phyloP scores from a whole-genome alignment of 2,113 vertebrate genomes.

The cattle (Bos taurus) region ARS-UCD2.0 NC_037329.1:38846501-38847000 shows the following conservation, averaged over 20 bases:
- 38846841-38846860: background rate
- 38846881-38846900: background rate
- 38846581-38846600: constrained; percentile 65
- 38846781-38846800: background rate
- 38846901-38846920: background rate
- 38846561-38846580: constrained; percentile 41
- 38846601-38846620: constrained; percentile 58
- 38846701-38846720: background rate
- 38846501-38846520: background rate
- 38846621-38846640: constrained; percentile 16
- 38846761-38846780: background rate
- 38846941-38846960: background rate
- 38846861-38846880: background rate
- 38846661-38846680: background rate
- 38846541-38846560: constrained; percentile 22
- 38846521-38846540: background rate
- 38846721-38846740: background rate
- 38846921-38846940: background rate
- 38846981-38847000: background rate
- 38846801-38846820: background rate
- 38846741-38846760: background rate
- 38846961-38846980: background rate
- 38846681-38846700: background rate
- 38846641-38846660: background rate
- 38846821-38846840: background rate